Base-by-base conservation (phyloP, 2,888 invertebrate species). In the Erebia palarica region DNA sequence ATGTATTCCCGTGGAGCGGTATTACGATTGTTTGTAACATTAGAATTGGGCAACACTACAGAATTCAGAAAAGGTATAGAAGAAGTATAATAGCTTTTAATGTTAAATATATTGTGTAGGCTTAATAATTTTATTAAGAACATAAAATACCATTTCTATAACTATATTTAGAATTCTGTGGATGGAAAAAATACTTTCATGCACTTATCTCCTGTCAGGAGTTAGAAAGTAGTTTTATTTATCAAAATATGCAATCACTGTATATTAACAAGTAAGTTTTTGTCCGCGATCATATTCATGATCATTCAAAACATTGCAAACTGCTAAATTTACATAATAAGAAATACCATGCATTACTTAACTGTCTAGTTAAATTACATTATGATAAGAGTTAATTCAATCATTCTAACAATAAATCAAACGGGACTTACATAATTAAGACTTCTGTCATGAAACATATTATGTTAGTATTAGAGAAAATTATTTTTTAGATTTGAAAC, bases 381-480 rank as follows among this genome's bases (percentile, higher is more conserved):
- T 3, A 49, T 13, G 49, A 49, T 49, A 47, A 63, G 47, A 13
- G 21, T 16, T 21, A 61, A 3, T 49, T 21, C 18, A 63, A 21
- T 63, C 27, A 18, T 14, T 36, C n/a, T 3, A 36, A 53, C 53
- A 36, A 42, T 55, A 36, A 36, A 55, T 42, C 16, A 65, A 65
- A 53, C n/a, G 16, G 36, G 59, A 67, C 67, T 67, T 67, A 67
- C 67, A 59, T 67, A 67, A 51, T 14, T 49, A 27, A 59, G 44
- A 59, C 44, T 47, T 58, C 67, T 59, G 55, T 57, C 18, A 67
- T 59, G 10, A 58, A 47, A 59, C 21, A 63, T 14, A 63, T 47
- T 63, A 18, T 47, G 14, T 63, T 63, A 67, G 27, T 36, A 58
- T 47, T 49, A 16, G 18, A 58, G n/a, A 59, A 13, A 42, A 13